Conservation (phyloP, 2,797 vertebrate species). For the Lacerta viridis region DNA sequence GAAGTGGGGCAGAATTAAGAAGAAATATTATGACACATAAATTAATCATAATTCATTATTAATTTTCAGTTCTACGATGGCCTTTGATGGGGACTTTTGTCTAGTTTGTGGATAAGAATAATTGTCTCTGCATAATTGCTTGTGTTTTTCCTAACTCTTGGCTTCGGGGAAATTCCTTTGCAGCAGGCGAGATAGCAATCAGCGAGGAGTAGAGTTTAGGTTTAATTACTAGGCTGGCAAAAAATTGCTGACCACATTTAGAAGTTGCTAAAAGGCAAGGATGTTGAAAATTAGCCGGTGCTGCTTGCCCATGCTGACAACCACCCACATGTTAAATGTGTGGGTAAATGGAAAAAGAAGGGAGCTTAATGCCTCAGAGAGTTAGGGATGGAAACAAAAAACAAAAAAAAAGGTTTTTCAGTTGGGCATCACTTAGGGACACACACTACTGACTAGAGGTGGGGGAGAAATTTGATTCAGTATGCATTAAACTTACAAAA, state of each 20-base stretch:
- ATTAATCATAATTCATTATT: constrained; percentile 62
- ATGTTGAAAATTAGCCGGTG: constrained; percentile 21
- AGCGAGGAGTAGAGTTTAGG: constrained; percentile 21
- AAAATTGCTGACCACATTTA: constrained; percentile 36
- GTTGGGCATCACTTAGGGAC: neutral
- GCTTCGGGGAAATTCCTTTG: constrained; percentile 39
- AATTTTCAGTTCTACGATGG: constrained; percentile 54
- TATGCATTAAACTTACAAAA: too few species aligned
- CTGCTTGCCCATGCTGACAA: constrained; percentile 10
- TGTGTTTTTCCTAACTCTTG: constrained; percentile 44
- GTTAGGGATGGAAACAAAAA: neutral
- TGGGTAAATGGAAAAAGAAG: neutral
- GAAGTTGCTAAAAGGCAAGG: constrained; percentile 31
- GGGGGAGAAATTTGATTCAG: neutral
- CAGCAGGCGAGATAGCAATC: neutral
- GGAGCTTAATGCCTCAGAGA: neutral
- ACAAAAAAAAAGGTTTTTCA: neutral
- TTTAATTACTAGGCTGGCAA: constrained; percentile 44
- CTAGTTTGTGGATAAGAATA: constrained; percentile 40
- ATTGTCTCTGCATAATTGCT: constrained; percentile 34
- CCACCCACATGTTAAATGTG: neutral
- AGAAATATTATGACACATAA: constrained; percentile 57
- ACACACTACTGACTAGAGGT: neutral
- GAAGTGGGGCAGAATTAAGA: constrained; percentile 74
- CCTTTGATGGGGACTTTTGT: constrained; percentile 48